phyloP scores from a whole-genome alignment of 2,797 vertebrate species.

The Alouatta caraya region DNA sequence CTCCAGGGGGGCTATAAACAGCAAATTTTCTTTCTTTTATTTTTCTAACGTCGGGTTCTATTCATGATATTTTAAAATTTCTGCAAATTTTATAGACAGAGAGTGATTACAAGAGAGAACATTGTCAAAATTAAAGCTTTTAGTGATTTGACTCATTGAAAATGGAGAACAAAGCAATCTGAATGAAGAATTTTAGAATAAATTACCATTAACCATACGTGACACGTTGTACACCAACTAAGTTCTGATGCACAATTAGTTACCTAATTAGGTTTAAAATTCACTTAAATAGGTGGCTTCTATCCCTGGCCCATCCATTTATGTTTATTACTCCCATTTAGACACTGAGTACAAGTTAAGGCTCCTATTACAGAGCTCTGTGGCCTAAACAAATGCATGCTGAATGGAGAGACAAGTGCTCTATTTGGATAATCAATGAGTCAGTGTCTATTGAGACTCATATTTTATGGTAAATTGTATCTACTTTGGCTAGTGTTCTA shows the following conservation, averaged over 20 bases:
- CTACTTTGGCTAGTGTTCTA: neutral
- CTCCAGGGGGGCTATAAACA: neutral
- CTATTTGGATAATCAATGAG: neutral
- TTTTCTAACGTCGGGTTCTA: neutral
- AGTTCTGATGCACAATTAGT: constrained; percentile 68
- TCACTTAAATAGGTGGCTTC: constrained; percentile 62
- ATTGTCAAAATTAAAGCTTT: constrained; percentile 4
- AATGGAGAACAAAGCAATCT: constrained; percentile 31
- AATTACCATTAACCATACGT: constrained; percentile 66
- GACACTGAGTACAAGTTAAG: neutral
- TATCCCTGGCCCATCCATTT: constrained; percentile 45
- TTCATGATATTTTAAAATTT: neutral
- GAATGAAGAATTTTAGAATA: constrained; percentile 61
- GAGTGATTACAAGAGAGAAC: constrained; percentile 6
- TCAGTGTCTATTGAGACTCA: neutral
- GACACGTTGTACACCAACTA: constrained; percentile 59
- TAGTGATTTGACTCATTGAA: constrained; percentile 16
- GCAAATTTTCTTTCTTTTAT: neutral
- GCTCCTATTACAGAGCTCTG: neutral
- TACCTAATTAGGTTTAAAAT: constrained; percentile 74
- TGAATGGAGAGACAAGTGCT: neutral
- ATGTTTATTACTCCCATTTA: constrained; percentile 54
- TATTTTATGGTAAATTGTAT: neutral
- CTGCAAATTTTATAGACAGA: neutral
- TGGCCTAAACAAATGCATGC: neutral